These are phyloP conservation scores for Dynastes tityus DNA, from an alignment of 2,888 invertebrate genomes.

Conservation along the genomic window DNA sequence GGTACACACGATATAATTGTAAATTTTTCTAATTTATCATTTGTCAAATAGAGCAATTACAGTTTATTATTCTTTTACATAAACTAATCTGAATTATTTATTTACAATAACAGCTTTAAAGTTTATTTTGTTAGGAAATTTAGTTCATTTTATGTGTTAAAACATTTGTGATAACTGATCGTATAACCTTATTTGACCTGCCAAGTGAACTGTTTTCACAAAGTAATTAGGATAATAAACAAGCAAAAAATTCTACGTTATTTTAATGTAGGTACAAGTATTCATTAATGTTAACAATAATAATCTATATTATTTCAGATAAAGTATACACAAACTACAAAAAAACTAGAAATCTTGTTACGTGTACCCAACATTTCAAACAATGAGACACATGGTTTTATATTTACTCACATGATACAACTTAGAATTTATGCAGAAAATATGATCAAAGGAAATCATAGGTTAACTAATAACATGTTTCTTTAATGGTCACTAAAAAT, in stretches of 20 bases:
- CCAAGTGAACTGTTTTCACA: slow-evolving; percentile 62
- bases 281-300: not conserved
- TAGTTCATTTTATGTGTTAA: slow-evolving; percentile 33
- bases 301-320: slow-evolving; percentile 16
- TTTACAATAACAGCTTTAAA: slow-evolving; percentile 35
- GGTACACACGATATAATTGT: slow-evolving; percentile 53
- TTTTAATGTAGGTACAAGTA: slow-evolving; percentile 3
- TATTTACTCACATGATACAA: slow-evolving; percentile 44
- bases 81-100: slow-evolving; percentile 41
- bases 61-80: slow-evolving; percentile 50
- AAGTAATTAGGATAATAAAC: slow-evolving; percentile 57
- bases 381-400: slow-evolving; percentile 45
- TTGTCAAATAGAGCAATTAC: slow-evolving; percentile 65
- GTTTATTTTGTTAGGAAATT: slow-evolving; percentile 28
- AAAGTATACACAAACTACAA: slow-evolving; percentile 2
- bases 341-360: slow-evolving; percentile 15
- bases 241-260: slow-evolving; percentile 17
- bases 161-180: slow-evolving; percentile 53
- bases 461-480: slow-evolving; percentile 51
- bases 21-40: slow-evolving; percentile 60
- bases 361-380: slow-evolving; percentile 23
- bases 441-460: slow-evolving; percentile 60
- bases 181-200: slow-evolving; percentile 68
- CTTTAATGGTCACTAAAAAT: not conserved
- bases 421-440: slow-evolving; percentile 40